Conservation (phyloP, 1,140 invertebrate genomes). For the Zaprionus gabonicus region DNA sequence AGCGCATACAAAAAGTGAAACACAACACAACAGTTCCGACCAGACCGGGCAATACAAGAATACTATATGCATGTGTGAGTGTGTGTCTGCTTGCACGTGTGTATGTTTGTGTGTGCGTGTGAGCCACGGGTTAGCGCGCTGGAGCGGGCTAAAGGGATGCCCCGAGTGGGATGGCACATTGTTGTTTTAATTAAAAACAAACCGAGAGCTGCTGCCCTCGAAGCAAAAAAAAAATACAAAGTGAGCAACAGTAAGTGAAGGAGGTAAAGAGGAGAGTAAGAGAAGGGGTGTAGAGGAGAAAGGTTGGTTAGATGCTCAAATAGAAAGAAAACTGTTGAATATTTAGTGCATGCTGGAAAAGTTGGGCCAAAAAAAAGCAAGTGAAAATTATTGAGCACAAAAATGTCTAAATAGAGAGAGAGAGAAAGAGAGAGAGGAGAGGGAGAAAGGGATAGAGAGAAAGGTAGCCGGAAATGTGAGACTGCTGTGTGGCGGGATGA, state of each 20-base stretch:
- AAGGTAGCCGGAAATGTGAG: conserved; percentile 51
- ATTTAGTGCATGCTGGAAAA: conserved; percentile 62
- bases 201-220: conserved; percentile 55
- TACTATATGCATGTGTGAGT: conserved; percentile 40
- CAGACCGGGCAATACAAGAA: conserved; percentile 64
- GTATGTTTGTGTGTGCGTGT: conserved; percentile 13
- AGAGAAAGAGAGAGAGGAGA: conserved; percentile 15
- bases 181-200: conserved; percentile 82
- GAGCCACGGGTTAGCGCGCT: conserved; percentile 15
- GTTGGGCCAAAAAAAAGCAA: conserved; percentile 11
- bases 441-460: neutral
- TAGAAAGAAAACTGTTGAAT: conserved; percentile 67
- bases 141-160: conserved; percentile 51
- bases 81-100: neutral
- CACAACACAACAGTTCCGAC: conserved; percentile 48
- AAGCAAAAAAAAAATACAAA: conserved; percentile 51
- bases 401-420: conserved; percentile 45
- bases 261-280: neutral
- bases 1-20: conserved; percentile 65
- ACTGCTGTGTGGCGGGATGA: conserved; percentile 22
- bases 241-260: conserved; percentile 39
- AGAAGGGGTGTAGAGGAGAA: neutral
- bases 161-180: conserved; percentile 58
- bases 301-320: conserved; percentile 4
- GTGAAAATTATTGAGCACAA: conserved; percentile 51